Conservation (phyloP, 2,113 vertebrate genomes). For the Myiopsitta monachus region DNA sequence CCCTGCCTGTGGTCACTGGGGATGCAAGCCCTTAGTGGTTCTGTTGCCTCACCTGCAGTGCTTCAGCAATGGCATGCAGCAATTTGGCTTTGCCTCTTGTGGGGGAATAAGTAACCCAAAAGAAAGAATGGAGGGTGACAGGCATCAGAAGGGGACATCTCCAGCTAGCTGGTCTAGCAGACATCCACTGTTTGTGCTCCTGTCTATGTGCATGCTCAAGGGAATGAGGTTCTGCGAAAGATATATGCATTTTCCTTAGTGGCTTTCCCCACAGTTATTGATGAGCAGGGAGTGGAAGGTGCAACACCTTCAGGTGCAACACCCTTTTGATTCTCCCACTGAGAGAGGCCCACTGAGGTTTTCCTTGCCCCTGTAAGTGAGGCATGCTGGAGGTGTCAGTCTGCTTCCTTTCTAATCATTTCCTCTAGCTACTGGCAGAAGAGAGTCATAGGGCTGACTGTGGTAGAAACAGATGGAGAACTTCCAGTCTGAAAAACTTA, state of each 20-base stretch:
- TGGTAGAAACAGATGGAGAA: neutral
- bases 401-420: neutral
- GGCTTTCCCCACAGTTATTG: neutral
- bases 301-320: neutral
- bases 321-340: neutral
- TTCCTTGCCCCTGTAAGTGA: neutral
- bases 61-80: neutral
- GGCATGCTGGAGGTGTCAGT: neutral
- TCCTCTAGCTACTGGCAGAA: neutral
- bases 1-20: accelerated
- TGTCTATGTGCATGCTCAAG: accelerated
- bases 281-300: accelerated
- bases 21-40: neutral
- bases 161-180: neutral
- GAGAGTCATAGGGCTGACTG: neutral
- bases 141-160: neutral
- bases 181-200: neutral
- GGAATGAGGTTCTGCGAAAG: neutral
- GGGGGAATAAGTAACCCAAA: neutral
- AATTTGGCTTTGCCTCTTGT: neutral
- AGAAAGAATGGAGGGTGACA: neutral
- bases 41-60: accelerated
- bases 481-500: neutral
- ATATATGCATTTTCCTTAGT: neutral
- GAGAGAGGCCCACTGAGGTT: neutral